Base-by-base conservation (phyloP, 2,113 vertebrate species). In the Suricata suricatta region DNA sequence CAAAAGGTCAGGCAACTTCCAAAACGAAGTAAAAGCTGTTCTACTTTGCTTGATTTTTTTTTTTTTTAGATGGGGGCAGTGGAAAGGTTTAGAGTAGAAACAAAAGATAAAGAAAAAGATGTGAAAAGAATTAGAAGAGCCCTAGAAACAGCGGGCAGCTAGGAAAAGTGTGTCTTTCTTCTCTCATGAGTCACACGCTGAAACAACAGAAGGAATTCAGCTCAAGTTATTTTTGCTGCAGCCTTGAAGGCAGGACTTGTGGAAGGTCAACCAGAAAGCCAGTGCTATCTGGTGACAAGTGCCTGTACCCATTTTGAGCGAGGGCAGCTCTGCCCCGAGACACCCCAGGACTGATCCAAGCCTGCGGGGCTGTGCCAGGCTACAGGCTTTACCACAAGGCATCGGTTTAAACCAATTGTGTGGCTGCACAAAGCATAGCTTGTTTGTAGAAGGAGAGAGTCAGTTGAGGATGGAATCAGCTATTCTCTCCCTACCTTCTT, bases 391-490 rank as follows among this genome's bases (percentile, higher is more conserved):
- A 98, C 99, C 93, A 60, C 95, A 50, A 99, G 99, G 98, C 99
- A 98, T 95, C 97, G 72, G 98, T 96, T 98, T 95, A 95, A 90
- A 98, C 98, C 97, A 94, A 95, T 90, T 98, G 99, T 96, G 94
- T 54, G 38, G 97, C 96, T 86, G 60, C 98, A 99, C 99, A 99
- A 99, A 99, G 99, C 98, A 83, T 91, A 69, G 92, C 98, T 98
- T 99, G 99, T 99, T 93, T 98, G 98, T 96, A 35, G 97, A 98
- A 98, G 98, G 99, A 98, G 98, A 86, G 97, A 98, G 93, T 85
- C 66, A 13, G 35, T 2, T 84, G 54, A 82, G 2, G 93, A 97
- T 86, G 96, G 97, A 84, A 96, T 33, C 90, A n/a, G 85, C 96
- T 85, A 4, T 50, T 96, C 96, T 88, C 89, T 81, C 11, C 7